A percentile compares a stretch with the other conserved stretches of the same genome.
Conservation (phyloP, 2,888 invertebrate species). For the Agonopterix arenella region DNA sequence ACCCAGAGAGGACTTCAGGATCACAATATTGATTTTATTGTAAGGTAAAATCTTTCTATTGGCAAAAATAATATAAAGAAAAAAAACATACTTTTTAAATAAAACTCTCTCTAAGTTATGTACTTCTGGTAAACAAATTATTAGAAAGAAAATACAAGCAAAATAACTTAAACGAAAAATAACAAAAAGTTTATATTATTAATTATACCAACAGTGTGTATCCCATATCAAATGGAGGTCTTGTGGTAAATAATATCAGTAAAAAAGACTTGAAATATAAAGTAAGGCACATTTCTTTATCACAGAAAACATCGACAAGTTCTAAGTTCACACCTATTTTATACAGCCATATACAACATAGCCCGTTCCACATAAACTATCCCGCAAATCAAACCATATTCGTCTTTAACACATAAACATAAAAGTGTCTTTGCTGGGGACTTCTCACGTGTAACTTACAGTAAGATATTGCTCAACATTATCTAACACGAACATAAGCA, state of each 20-base stretch:
- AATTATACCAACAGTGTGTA: background rate
- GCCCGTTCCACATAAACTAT: no score
- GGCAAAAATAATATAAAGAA: no score
- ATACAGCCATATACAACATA: background rate
- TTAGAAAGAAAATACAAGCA: background rate
- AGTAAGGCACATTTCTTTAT: slow-evolving; percentile 66
- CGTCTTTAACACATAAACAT: background rate
- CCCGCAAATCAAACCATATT: no score
- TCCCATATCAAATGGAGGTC: background rate
- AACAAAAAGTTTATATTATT: background rate
- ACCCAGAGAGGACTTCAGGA: no score
- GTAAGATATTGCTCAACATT: background rate
- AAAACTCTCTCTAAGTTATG: no score
- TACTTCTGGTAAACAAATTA: no score
- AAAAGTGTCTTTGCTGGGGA: background rate
- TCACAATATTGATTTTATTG: no score
- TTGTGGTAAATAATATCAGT: background rate
- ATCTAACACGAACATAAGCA: background rate
- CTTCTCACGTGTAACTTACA: background rate
- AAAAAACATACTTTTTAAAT: no score
- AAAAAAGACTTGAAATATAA: slow-evolving; percentile 18
- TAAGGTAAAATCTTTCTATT: no score
- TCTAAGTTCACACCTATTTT: slow-evolving; percentile 16
- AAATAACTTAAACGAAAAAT: background rate
- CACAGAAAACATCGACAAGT: slow-evolving; percentile 54